Percentiles rank a stretch among this genome's conserved stretches.
phyloP scores from a whole-genome alignment of 2,888 invertebrate genomes.

The Drosophila anomalata region DNA sequence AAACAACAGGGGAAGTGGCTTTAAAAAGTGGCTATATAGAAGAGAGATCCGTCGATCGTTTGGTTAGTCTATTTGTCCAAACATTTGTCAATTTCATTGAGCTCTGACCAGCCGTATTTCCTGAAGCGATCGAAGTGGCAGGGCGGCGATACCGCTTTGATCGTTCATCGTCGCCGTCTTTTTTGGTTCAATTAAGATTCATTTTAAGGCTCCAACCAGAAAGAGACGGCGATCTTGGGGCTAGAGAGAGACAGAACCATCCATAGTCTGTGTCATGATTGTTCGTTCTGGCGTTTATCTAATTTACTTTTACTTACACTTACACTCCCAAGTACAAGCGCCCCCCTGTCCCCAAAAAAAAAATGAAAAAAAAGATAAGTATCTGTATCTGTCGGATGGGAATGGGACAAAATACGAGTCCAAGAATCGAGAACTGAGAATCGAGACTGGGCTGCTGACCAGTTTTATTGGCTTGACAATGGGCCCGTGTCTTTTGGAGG shows the following conservation, averaged over 20 bases:
- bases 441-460: slow-evolving; percentile 34
- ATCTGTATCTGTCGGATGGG: slow-evolving; percentile 43
- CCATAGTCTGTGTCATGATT: slow-evolving; percentile 58
- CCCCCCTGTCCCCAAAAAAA: slow-evolving; percentile 44
- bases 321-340: slow-evolving; percentile 62
- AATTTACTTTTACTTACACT: slow-evolving; percentile 75
- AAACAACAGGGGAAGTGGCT: slow-evolving; percentile 52
- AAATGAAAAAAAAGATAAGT: slow-evolving; percentile 40
- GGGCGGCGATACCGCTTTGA: slow-evolving; percentile 54
- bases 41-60: slow-evolving; percentile 51
- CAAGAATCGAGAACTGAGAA: background rate
- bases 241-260: background rate
- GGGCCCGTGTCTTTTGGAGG: slow-evolving; percentile 58
- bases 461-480: slow-evolving; percentile 76
- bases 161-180: slow-evolving; percentile 49
- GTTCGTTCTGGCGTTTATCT: slow-evolving; percentile 72
- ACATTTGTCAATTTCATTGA: slow-evolving; percentile 78
- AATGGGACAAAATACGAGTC: slow-evolving; percentile 7
- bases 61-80: slow-evolving; percentile 74
- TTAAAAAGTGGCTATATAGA: slow-evolving; percentile 14
- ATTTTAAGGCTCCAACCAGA: slow-evolving; percentile 57
- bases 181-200: slow-evolving; percentile 75
- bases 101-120: slow-evolving; percentile 74
- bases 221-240: slow-evolving; percentile 6
- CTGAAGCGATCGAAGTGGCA: slow-evolving; percentile 42